These are phyloP conservation scores for Drosophila equinoxialis DNA, from an alignment of 1,140 invertebrate species.

Conservation along the genomic window DNA sequence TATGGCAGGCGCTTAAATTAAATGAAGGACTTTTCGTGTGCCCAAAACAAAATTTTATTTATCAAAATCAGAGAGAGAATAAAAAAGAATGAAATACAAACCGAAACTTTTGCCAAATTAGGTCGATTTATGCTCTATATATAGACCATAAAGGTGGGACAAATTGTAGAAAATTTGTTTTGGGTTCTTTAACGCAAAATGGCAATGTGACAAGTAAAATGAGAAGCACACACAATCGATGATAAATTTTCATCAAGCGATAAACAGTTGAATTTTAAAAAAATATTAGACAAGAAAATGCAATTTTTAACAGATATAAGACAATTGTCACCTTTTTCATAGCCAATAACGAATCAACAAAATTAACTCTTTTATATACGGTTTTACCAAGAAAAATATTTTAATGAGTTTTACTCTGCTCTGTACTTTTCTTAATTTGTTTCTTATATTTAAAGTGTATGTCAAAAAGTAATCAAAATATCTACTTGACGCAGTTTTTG, in stretches of 20 bases:
- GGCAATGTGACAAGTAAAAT: not conserved
- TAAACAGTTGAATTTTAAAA: too few species aligned
- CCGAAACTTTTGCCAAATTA: conserved; percentile 22
- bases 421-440: too few species aligned
- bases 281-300: too few species aligned
- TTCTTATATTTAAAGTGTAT: too few species aligned
- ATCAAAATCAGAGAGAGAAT: conserved; percentile 12
- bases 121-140: conserved; percentile 14
- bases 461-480: too few species aligned
- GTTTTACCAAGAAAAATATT: too few species aligned
- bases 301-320: too few species aligned
- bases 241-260: not conserved
- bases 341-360: too few species aligned
- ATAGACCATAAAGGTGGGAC: not conserved
- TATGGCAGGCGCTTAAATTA: conserved; percentile 78
- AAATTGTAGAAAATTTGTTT: not conserved
- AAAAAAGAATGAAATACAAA: conserved; percentile 19
- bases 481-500: too few species aligned
- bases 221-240: not conserved
- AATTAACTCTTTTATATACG: too few species aligned
- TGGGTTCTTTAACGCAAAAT: not conserved
- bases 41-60: conserved; percentile 10
- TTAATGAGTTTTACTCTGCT: too few species aligned
- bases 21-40: conserved; percentile 69
- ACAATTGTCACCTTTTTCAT: too few species aligned